Evolutionary conservation across 2,797 vertebrate species (phyloP), one percentile per base, ranked within the genome.

Genomic region (Natrix natrix): DNA sequence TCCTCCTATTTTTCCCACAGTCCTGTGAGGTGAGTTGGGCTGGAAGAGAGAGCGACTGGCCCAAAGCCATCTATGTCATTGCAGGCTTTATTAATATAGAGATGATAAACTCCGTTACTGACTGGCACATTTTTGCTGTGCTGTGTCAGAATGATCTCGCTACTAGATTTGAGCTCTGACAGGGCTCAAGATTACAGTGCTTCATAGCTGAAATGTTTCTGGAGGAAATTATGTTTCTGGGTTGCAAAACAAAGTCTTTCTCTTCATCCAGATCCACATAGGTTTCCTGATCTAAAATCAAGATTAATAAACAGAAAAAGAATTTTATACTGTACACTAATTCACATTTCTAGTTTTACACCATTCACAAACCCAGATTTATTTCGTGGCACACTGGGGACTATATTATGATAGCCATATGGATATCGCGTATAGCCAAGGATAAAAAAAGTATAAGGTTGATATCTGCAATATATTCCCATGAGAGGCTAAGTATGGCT

Each of bases 61-160:
- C 6, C 16, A 74, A 37, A 37, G 16, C 32, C n/a, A 74, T 20
- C 14, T 74, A 74, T 37, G 32, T 20, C 88, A n/a, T 89, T 87
- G 87, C 93, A 93, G 90, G 69, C 63, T 91, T 91, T 52, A 89
- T 89, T 91, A 89, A 60, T 43, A 48, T 55, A 37, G 14, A 37
- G 14, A 63, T 86, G 59, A 37, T 93, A 66, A 89, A 37, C 87
- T 91, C 90, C 66, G 32, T 74, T 93, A 87, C 66, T 2, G 87
- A 89, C 43, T 91, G 56, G 63, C 90, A 93, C 48, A 20, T 74
- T 89, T 26, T 88, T 87, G 55, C 55, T 20, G 14, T 57, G 83
- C 60, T 87, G 86, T 61, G 57, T 78, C 7, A 89, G 88, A 86
- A 32, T 55, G 10, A 55, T 43, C 43, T 6, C n/a, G 26, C n/a